A percentile compares a stretch with the other conserved stretches of the same genome.
Conservation (phyloP, 2,797 vertebrate genomes). For the Pterois miles region DNA sequence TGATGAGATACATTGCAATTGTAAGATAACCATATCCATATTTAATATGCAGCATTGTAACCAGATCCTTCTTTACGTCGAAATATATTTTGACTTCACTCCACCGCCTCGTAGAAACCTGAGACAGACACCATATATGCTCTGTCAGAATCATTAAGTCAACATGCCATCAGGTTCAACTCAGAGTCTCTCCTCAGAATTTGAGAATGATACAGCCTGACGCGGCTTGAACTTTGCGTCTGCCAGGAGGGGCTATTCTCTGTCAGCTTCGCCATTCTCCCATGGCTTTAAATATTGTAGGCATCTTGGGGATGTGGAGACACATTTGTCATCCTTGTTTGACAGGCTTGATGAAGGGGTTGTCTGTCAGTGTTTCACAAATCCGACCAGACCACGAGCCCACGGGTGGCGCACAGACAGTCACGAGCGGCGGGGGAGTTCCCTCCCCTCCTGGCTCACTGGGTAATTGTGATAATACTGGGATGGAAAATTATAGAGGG, state of each 20-base stretch:
- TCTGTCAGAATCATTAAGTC: slow-evolving; percentile 81
- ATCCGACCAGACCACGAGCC: slow-evolving; percentile 78
- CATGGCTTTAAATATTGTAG: slow-evolving; percentile 80
- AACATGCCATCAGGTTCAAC: slow-evolving; percentile 71
- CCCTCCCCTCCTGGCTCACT: slow-evolving; percentile 67
- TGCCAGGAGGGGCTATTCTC: slow-evolving; percentile 73
- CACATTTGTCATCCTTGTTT: slow-evolving; percentile 82
- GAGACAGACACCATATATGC: slow-evolving; percentile 76
- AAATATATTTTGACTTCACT: slow-evolving; percentile 72
- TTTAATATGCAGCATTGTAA: slow-evolving; percentile 43
- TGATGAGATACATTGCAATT: slow-evolving; percentile 6
- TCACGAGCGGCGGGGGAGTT: slow-evolving; percentile 70
- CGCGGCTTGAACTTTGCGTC: slow-evolving; percentile 74
- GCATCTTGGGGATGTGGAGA: slow-evolving; percentile 80
- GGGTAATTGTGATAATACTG: slow-evolving; percentile 81
- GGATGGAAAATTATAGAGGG: slow-evolving; percentile 80
- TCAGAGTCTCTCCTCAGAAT: slow-evolving; percentile 68
- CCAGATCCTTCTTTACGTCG: slow-evolving; percentile 45
- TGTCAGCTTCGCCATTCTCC: slow-evolving; percentile 70
- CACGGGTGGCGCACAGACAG: slow-evolving; percentile 73
- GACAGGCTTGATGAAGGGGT: slow-evolving; percentile 84
- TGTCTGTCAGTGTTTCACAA: slow-evolving; percentile 80
- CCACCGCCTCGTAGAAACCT: slow-evolving; percentile 64
- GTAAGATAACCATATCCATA: slow-evolving; percentile 21
- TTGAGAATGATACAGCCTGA: slow-evolving; percentile 78